These are phyloP conservation scores for Horisme vitalbata DNA, from an alignment of 2,888 invertebrate genomes.

Conservation along the genomic window DNA sequence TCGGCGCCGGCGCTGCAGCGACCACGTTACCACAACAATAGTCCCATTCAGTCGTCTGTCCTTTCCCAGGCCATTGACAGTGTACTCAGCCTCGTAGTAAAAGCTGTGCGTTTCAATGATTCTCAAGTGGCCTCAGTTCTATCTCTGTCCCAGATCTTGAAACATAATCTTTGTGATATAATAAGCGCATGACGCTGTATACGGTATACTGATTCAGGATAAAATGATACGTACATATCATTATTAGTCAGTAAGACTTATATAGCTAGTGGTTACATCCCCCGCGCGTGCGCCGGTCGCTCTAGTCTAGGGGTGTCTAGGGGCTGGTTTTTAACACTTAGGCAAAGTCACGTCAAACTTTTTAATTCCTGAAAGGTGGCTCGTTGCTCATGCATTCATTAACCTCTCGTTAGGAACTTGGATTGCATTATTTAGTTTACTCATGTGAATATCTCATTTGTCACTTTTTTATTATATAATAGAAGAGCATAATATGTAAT, in stretches of 20 bases:
- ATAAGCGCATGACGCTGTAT: neutral
- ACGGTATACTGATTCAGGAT: neutral
- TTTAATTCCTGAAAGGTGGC: conserved; percentile 5
- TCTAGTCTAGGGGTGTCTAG: neutral
- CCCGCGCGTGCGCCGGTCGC: neutral
- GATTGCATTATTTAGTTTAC: too few relatives aligned
- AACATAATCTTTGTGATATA: conserved; percentile 22
- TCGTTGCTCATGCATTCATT: conserved; percentile 1
- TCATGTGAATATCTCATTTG: too few relatives aligned
- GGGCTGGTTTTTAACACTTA: too few relatives aligned
- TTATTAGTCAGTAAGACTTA: neutral
- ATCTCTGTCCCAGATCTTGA: conserved; percentile 30
- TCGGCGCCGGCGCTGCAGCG: neutral
- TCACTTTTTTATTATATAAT: conserved; percentile 12
- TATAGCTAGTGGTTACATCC: neutral
- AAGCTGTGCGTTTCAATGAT: conserved; percentile 24
- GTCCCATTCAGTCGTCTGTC: conserved; percentile 8
- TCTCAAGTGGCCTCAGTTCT: conserved; percentile 14
- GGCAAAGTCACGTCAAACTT: too few relatives aligned
- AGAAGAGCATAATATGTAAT: too few relatives aligned
- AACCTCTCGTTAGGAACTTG: too few relatives aligned
- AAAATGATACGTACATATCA: neutral
- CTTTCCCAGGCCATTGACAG: conserved; percentile 27
- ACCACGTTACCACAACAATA: conserved; percentile 1
- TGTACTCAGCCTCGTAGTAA: conserved; percentile 21